Evolutionary conservation across 2,113 vertebrate species (phyloP).

Genomic region (Sapayoa aenigma): DNA sequence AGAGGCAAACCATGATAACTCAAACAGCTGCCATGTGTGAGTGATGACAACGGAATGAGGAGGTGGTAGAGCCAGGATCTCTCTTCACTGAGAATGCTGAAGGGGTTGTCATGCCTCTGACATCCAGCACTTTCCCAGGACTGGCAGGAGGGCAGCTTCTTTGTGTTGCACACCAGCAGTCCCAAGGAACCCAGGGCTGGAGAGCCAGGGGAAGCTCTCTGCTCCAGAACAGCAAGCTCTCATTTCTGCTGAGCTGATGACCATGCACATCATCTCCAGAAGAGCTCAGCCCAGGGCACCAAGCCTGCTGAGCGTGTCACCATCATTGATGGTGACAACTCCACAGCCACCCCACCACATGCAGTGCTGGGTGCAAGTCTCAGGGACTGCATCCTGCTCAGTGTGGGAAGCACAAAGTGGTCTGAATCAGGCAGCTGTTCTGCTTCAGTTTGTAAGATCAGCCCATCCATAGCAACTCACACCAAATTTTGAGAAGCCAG

Average conservation of each 20-base stretch:
- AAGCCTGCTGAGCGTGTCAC: not conserved
- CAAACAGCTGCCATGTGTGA: rapidly evolving
- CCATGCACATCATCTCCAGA: not conserved
- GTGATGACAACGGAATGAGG: rapidly evolving
- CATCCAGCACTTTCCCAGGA: not conserved
- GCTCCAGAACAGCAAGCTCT: not conserved
- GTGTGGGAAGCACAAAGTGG: not conserved
- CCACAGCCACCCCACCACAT: not conserved
- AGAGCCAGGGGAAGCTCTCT: not conserved
- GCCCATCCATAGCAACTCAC: not conserved
- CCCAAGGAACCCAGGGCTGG: not conserved
- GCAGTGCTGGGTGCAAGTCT: rapidly evolving
- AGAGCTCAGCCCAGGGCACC: not conserved
- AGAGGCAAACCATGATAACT: not conserved
- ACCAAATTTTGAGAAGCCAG: not conserved
- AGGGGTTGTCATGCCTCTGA: not conserved
- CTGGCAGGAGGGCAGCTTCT: not conserved
- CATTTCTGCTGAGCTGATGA: not conserved
- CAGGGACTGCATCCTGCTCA: not conserved
- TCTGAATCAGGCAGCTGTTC: not conserved
- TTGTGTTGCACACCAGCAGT: rapidly evolving
- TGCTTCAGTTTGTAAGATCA: not conserved
- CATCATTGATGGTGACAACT: not conserved
- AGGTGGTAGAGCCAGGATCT: not conserved
- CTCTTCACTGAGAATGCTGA: not conserved